These are phyloP conservation scores for Hystrix cristata DNA, from an alignment of 2,113 vertebrate genomes.

Conservation along the genomic window DNA sequence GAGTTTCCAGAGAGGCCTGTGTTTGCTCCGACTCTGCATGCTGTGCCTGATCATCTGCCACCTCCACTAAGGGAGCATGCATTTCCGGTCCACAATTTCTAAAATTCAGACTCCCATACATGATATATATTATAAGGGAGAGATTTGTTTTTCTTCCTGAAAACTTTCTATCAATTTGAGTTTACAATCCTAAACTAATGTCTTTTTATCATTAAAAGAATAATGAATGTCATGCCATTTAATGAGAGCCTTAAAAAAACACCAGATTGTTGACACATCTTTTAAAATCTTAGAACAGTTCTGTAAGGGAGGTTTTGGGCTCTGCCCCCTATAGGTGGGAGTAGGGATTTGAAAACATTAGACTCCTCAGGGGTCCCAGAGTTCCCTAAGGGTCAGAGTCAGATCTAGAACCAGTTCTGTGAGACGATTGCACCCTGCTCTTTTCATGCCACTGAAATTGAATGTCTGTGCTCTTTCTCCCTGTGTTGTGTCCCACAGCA, in stretches of 20 bases:
- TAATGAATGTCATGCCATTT: not conserved
- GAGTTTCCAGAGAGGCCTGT: not conserved
- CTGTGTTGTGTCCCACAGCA: not conserved
- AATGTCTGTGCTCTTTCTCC: not conserved
- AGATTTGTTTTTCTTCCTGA: not conserved
- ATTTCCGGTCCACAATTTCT: not conserved
- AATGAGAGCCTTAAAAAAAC: not conserved
- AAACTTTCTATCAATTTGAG: conserved; percentile 32
- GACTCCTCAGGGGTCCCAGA: not conserved
- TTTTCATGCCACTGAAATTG: not conserved
- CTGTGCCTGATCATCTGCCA: too few species aligned
- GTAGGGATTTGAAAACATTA: not conserved
- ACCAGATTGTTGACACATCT: not conserved
- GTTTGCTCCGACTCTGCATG: fast-evolving
- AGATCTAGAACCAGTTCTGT: not conserved
- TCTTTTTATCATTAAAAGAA: conserved; percentile 18
- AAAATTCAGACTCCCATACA: not conserved
- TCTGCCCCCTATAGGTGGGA: not conserved
- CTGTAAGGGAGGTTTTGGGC: not conserved
- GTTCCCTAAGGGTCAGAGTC: not conserved
- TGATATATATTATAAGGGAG: not conserved
- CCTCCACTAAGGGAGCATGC: not conserved
- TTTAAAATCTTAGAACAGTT: not conserved
- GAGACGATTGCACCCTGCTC: fast-evolving
- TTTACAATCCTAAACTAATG: not conserved